phyloP scores from a whole-genome alignment of 2,797 vertebrate species.

The Liasis olivaceus region DNA sequence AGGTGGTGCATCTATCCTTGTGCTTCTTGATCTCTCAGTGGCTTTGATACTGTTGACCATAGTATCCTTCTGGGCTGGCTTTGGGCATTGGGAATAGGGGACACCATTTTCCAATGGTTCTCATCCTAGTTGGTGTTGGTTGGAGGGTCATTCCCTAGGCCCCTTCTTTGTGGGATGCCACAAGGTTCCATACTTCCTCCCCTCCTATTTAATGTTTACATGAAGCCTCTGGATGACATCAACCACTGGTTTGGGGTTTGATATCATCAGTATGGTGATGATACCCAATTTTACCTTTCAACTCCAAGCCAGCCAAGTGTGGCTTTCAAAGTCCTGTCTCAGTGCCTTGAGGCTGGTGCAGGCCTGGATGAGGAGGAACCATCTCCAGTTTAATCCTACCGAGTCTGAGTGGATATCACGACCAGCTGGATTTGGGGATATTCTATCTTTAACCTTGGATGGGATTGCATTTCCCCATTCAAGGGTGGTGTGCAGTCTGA shows the following conservation, averaged over 20 bases:
- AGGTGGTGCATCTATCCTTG: neutral
- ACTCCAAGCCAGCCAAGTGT: neutral
- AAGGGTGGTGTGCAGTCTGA: neutral
- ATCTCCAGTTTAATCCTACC: neutral
- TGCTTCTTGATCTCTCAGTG: neutral
- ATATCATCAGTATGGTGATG: neutral
- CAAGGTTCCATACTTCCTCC: neutral
- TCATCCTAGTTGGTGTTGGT: neutral
- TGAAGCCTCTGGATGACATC: neutral
- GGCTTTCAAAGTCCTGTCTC: neutral
- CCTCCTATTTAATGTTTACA: neutral
- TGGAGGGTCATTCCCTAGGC: neutral
- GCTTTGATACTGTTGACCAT: neutral
- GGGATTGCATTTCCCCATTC: neutral
- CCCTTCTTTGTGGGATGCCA: neutral
- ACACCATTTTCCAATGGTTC: neutral
- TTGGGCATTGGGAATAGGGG: neutral
- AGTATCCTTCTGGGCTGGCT: neutral
- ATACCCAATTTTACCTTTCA: neutral
- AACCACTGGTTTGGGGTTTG: neutral
- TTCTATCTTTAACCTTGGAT: neutral
- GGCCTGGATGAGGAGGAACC: neutral
- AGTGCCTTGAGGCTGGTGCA: neutral
- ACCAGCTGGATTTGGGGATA: neutral
- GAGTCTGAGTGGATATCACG: neutral